Conservation (phyloP, 2,113 vertebrate species). For the Vidua chalybeata region DNA sequence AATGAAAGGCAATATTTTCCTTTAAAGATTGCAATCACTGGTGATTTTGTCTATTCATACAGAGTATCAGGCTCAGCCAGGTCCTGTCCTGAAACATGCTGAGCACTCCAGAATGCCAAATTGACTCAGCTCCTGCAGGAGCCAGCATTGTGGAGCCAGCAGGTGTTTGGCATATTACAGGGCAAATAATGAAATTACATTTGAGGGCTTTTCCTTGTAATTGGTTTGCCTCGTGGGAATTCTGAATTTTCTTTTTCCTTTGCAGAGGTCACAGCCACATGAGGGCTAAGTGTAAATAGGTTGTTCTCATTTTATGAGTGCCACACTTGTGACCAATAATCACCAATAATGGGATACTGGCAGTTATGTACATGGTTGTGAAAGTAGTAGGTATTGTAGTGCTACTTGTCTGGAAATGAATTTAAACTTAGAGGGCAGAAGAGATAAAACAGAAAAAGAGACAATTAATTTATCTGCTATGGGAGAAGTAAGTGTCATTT, state of each 20-base stretch:
- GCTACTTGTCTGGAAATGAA: not conserved
- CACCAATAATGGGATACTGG: not conserved
- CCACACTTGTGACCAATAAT: not conserved
- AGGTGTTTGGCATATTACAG: not conserved
- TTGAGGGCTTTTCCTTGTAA: slow-evolving; percentile 4
- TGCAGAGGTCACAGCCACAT: not conserved
- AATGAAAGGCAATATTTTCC: slow-evolving; percentile 1
- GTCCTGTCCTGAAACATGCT: not conserved
- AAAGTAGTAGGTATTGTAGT: not conserved
- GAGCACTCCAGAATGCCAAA: not conserved
- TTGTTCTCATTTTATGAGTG: not conserved
- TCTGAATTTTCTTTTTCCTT: not conserved
- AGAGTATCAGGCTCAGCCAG: not conserved
- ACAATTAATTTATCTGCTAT: not conserved
- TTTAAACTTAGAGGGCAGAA: not conserved
- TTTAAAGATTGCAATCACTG: not conserved
- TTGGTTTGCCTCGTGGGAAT: not conserved
- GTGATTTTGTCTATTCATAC: not conserved
- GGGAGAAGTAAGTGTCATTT: not conserved
- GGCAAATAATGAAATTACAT: not conserved
- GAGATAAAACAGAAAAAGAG: not conserved
- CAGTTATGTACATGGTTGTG: not conserved
- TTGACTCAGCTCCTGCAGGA: not conserved
- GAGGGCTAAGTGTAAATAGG: not conserved
- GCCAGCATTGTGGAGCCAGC: not conserved